Base-by-base conservation (phyloP, 2,797 vertebrate genomes). In the Pelodytes ibericus region DNA sequence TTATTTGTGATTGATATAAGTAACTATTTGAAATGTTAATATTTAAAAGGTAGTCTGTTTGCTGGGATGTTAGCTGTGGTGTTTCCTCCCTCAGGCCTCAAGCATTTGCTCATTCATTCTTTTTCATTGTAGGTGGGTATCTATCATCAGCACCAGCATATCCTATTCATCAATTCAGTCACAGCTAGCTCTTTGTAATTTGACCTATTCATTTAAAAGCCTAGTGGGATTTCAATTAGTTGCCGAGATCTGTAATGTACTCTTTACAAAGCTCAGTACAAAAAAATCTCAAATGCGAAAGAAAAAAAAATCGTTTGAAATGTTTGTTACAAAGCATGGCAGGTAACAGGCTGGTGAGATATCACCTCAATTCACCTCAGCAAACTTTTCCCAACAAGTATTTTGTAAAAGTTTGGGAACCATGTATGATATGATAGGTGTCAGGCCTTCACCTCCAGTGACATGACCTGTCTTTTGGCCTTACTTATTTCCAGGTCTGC, bases 181-280 rank as follows among this genome's bases (percentile, higher is more conserved):
- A 73, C 71, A 79, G 71, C 49, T 49, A 27, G 71, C 64, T 62
- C 71, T 57, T 64, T 73, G 47, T 73, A 79, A 79, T 79, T 79
- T 79, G 77, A 79, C 77, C 77, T 79, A 79, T 79, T 73, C 77
- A 79, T 79, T 79, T 79, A 79, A 73, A 26, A 79, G 58, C 77
- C 70, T 79, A 68, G 77, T 79, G 77, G 77, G 77, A 79, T 73
- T 73, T 73, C 77, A 79, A 79, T 79, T 79, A 79, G 71, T 74
- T 56, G 63, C 58, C 26, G 33, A 79, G 71, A 73, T 68, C 64
- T 69, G 77, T 73, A 73, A 79, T 63, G 49, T 73, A 63, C 64
- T 62, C 64, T 79, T 27, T 63, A 60, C 22, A 6, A 58, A 36
- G 29, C 31, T 31, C 18, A 25, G 47, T 61, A 73, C 30, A 67